phyloP scores from a whole-genome alignment of 2,797 vertebrate genomes.

The Acanthornis magna region DNA sequence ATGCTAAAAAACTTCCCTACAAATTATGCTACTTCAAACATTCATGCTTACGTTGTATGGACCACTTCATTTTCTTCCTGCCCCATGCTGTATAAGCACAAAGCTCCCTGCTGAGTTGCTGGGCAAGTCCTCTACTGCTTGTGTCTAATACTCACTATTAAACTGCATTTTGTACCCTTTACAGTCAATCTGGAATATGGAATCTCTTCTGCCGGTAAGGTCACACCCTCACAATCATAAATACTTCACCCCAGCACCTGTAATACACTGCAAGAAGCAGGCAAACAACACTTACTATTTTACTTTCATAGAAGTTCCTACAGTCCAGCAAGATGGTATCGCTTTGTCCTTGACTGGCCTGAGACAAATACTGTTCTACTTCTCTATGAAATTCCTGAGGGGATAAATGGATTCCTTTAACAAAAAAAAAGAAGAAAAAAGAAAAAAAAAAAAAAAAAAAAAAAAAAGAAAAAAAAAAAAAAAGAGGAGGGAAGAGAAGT shows the following conservation, averaged over 20 bases:
- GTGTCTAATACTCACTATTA: background rate
- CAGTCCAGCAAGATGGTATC: constrained; percentile 94
- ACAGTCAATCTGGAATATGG: background rate
- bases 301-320: constrained; percentile 98
- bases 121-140: background rate
- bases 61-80: background rate
- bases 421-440: background rate
- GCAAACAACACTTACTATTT: constrained; percentile 86
- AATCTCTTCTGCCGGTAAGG: background rate
- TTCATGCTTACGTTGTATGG: background rate
- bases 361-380: constrained; percentile 83
- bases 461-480: background rate
- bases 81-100: background rate
- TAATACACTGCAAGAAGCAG: background rate
- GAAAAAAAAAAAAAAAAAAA: background rate
- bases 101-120: background rate
- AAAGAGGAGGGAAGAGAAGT: background rate
- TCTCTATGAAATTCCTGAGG: constrained; percentile 92
- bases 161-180: background rate
- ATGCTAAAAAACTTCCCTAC: background rate
- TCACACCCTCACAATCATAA: background rate
- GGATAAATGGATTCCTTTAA: constrained; percentile 86
- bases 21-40: background rate
- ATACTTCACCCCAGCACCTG: background rate
- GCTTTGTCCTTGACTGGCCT: constrained; percentile 62